Conservation (phyloP, 2,888 invertebrate species). For the Tiliacea aurago region DNA sequence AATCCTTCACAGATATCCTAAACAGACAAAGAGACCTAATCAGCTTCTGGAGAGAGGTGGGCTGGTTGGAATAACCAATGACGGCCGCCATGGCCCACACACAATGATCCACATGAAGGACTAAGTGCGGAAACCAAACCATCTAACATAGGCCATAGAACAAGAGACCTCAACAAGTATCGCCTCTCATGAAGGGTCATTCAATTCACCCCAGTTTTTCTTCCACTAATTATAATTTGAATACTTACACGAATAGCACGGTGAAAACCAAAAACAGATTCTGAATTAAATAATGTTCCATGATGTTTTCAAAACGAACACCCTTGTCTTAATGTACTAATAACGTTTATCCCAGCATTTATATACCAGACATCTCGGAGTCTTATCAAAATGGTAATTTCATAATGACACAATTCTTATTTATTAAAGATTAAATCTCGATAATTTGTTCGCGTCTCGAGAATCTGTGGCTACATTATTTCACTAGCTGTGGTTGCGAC, state of each 20-base stretch:
- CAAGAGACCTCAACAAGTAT: too few species aligned
- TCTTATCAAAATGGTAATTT: constrained; percentile 9
- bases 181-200: not conserved
- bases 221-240: not conserved
- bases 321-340: not conserved
- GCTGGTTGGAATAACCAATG: too few species aligned
- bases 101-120: too few species aligned
- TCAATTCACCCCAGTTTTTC: not conserved
- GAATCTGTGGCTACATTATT: not conserved
- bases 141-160: too few species aligned
- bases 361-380: constrained; percentile 3
- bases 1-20: too few species aligned
- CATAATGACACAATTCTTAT: constrained; percentile 9
- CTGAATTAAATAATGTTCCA: not conserved
- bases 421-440: constrained; percentile 16
- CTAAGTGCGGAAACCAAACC: too few species aligned
- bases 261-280: constrained; percentile 16
- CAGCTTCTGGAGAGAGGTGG: too few species aligned
- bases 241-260: constrained; percentile 15
- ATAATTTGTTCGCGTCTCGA: not conserved
- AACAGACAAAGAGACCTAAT: too few species aligned
- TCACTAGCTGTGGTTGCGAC: not conserved
- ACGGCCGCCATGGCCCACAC: too few species aligned
- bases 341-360: not conserved
- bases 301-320: constrained; percentile 10